Base-by-base conservation (phyloP, 2,888 invertebrate species). In the Meiosimyza decipiens region DNA sequence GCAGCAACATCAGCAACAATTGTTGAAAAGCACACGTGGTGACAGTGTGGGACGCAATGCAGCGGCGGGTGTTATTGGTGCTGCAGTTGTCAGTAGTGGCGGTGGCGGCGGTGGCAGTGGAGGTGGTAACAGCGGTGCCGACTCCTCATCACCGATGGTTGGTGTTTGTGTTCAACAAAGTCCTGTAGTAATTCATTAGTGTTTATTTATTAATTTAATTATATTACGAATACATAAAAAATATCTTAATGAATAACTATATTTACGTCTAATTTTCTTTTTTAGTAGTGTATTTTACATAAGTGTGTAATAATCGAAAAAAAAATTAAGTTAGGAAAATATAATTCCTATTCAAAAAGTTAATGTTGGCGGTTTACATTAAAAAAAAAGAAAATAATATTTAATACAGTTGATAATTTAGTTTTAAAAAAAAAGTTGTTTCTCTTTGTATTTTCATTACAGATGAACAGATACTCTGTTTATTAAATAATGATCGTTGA, bases 151-250 rank as follows among this genome's bases (percentile, higher is more conserved):
- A 82, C 93, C 94, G 79, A 94, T 96, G 94, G 93, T 95, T 83
- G 94, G 93, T 78, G 95, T 95, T 81, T 95, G 95, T 89, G 93
- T 95, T 85, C 94, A 95, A 88, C 95, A 96, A 89, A 95, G 94
- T 89, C 95, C 96, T 82, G 96, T 96, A 84, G 95, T 94, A 87
- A 96, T 96, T 87, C 96, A 96, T 82, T 86, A 86, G 79, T 72
- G 73, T 75, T 68, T 73, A 76, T 78, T 75, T 75, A 71, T 54
- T 65, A 67, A 66, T 54, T 59, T 55, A 71, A 62, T 55, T 66
- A 66, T 71, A 71, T 16, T 65, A 51, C 57, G 54, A 51, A 49
- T 70, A 52, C 52, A 70, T 59, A 40, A 69, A 15, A 28, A 28
- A 69, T 51, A 60, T 6, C 28, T 52, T 52, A 63, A 63, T 18